These are phyloP conservation scores for Zygaena filipendulae DNA, from an alignment of 2,888 invertebrate genomes.

Conservation along the genomic window DNA sequence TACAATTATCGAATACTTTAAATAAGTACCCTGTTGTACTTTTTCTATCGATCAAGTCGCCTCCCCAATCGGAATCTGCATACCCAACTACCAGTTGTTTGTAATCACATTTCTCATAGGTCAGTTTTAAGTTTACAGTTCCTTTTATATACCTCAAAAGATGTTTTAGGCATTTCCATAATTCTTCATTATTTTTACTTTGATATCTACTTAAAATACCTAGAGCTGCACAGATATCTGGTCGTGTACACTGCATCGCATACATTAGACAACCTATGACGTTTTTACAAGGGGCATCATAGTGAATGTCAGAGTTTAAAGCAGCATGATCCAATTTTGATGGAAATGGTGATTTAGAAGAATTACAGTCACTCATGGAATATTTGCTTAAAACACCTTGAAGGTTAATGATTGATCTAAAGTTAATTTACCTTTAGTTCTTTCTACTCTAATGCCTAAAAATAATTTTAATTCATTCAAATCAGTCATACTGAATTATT, in stretches of 20 bases:
- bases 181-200: no score
- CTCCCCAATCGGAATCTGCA: conserved; percentile 5
- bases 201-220: conserved; percentile 22
- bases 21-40: conserved; percentile 15
- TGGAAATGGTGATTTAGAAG: conserved; percentile 12
- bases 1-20: conserved; percentile 15
- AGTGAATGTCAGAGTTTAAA: conserved; percentile 10
- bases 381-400: conserved; percentile 17
- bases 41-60: conserved; percentile 2
- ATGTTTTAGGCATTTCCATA: no score
- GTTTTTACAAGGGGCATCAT: conserved; percentile 15
- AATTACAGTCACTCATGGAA: conserved; percentile 17
- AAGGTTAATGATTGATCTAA: conserved; percentile 15
- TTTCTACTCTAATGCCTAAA: conserved; percentile 16
- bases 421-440: conserved; percentile 11
- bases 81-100: conserved; percentile 2
- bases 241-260: conserved; percentile 12
- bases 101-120: conserved; percentile 4
- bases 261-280: conserved; percentile 16
- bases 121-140: conserved; percentile 2
- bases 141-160: conserved; percentile 6
- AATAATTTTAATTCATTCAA: conserved; percentile 12
- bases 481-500: conserved; percentile 11
- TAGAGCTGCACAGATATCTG: conserved; percentile 19
- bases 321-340: conserved; percentile 13